Conservation (phyloP, 2,888 invertebrate genomes). For the Lasioglossum zephyrum region DNA sequence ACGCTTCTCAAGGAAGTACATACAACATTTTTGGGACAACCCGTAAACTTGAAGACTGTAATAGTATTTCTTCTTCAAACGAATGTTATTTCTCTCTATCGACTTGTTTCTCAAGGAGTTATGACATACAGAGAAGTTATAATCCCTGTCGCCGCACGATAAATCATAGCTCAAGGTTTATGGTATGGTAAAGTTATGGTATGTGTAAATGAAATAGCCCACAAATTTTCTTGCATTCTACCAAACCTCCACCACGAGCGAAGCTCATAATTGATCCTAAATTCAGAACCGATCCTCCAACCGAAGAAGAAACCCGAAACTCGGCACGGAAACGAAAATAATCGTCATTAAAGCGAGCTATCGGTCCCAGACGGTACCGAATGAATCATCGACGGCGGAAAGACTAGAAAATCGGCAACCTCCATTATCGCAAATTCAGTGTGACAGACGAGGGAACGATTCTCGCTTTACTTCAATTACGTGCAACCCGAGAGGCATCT, state of each 20-base stretch:
- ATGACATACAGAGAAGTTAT: not conserved
- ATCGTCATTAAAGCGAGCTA: not conserved
- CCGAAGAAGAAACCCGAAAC: not conserved
- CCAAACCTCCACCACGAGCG: not conserved
- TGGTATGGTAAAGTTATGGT: not conserved
- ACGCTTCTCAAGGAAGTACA: too few relatives aligned
- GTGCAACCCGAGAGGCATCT: slow-evolving; percentile 33
- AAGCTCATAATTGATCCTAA: not conserved
- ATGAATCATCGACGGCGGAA: not conserved
- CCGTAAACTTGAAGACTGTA: too few relatives aligned
- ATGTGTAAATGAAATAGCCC: not conserved
- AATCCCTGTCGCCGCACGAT: not conserved
- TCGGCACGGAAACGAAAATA: not conserved
- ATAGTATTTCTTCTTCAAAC: too few relatives aligned
- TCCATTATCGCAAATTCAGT: slow-evolving; percentile 30
- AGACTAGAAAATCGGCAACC: slow-evolving; percentile 3
- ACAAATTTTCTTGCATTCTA: not conserved
- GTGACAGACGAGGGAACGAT: slow-evolving; percentile 22
- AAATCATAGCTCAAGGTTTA: not conserved
- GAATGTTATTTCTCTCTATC: not conserved
- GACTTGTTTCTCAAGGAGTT: not conserved
- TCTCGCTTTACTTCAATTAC: slow-evolving; percentile 48
- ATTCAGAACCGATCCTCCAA: not conserved
- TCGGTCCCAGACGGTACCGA: not conserved
- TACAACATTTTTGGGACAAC: too few relatives aligned